phyloP scores from a whole-genome alignment of 2,888 invertebrate genomes.

The Yponomeuta cagnagella region DNA sequence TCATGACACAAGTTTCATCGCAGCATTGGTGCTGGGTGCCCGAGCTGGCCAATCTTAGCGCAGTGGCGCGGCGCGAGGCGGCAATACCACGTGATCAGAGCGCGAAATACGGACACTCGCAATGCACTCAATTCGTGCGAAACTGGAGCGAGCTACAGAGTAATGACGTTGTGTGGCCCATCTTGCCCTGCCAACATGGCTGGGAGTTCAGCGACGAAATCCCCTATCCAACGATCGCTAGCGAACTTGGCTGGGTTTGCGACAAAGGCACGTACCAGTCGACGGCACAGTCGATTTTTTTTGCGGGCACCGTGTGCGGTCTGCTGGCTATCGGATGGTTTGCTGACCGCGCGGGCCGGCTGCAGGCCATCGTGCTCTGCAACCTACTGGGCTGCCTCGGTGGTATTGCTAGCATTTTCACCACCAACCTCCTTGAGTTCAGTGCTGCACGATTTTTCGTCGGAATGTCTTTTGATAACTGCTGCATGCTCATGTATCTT shows the following conservation, averaged over 20 bases:
- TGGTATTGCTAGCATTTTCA: constrained; percentile 18
- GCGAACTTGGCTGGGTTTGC: constrained; percentile 21
- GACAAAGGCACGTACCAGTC: constrained; percentile 20
- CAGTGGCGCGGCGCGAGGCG: constrained; percentile 13
- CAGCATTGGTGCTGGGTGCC: constrained; percentile 22
- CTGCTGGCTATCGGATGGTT: constrained; percentile 19
- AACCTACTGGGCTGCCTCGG: constrained; percentile 18
- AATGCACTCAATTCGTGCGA: constrained; percentile 17
- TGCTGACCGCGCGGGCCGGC: constrained; percentile 19
- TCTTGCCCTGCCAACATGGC: constrained; percentile 17
- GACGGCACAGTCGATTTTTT: constrained; percentile 20
- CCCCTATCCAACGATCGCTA: constrained; percentile 19
- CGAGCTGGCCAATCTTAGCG: constrained; percentile 20
- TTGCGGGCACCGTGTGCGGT: constrained; percentile 18
- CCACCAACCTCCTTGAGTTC: constrained; percentile 18
- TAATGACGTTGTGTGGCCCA: constrained; percentile 12
- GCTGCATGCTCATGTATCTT: constrained; percentile 22
- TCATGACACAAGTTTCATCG: constrained; percentile 19
- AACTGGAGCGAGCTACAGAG: constrained; percentile 19
- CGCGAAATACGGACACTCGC: constrained; percentile 16
- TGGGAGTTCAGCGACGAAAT: constrained; percentile 22
- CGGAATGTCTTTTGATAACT: constrained; percentile 19
- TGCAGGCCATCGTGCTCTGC: constrained; percentile 16
- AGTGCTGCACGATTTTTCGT: constrained; percentile 17
- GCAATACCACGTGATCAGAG: constrained; percentile 19